Evolutionary conservation across 2,797 vertebrate genomes (phyloP), one percentile per base, ranked within the genome.

Genomic region (Ara ararauna): DNA sequence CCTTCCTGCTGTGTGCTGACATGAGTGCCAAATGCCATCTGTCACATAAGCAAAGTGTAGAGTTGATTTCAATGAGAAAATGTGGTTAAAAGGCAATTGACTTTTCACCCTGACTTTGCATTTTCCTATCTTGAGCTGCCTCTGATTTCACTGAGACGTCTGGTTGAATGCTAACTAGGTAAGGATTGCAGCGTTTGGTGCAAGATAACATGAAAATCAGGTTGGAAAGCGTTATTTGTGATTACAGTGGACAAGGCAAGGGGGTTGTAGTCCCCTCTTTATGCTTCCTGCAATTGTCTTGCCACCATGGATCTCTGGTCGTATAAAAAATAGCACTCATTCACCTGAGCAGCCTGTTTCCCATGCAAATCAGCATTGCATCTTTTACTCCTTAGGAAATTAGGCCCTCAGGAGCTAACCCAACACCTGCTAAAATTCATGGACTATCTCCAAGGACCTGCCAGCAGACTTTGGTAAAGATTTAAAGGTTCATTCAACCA

Each of bases 1-100:
- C 82, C n/a, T n/a, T 77, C 75, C 87, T 81, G 76, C 70, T 90
- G 91, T 51, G 42, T 64, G 66, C 42, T 92, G 82, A 78, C 61
- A 72, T 0, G 0, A 76, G 17, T 47, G 44, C 75, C 75, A 64
- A 53, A 77, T 5, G 6, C 56, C 75, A 61, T 80, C 90, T 74
- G 75, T 67, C 90, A 92, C 65, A 42, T 36, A 18, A n/a, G 38
- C 0, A 0, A 45, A 34, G 32, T 1, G 3, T 2, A 1, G 74
- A 64, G 71, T 38, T 4, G 6, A 68, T 91, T 94, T 94, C 60
- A 61, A 5, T 81, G 47, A 16, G 50, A 60, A 94, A 81, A 87
- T 23, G 29, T 32, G 26, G 47, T 42, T 85, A 53, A 90, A 90
- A 94, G 47, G 60, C 70, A 86, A 60, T 21, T 64, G 61, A 29